Conservation (phyloP, 2,797 vertebrate genomes). For the Xiphorhynchus erythropygius region DNA sequence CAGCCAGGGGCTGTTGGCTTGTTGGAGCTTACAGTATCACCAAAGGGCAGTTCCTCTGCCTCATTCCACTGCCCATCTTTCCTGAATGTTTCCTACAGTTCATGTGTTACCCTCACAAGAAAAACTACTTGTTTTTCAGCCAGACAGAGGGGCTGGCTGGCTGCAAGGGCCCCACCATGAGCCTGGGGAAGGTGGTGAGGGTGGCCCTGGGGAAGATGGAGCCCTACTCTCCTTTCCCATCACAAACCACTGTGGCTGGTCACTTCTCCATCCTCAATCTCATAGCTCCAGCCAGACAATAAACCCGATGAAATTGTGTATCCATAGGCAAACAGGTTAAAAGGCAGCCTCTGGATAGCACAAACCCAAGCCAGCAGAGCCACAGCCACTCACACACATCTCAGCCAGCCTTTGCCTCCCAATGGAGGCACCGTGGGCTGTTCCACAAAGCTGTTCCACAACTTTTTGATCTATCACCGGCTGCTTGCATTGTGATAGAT, state of each 20-base stretch:
- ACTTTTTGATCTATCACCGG: too few relatives aligned
- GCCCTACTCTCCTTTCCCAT: too few relatives aligned
- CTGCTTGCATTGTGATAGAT: background rate
- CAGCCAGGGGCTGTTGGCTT: background rate
- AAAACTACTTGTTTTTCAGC: background rate
- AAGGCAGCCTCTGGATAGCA: background rate
- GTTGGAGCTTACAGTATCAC: fast-evolving
- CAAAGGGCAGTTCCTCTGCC: background rate
- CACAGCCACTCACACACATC: fast-evolving
- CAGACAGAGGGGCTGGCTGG: background rate
- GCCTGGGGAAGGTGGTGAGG: too few relatives aligned
- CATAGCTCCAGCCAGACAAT: too few relatives aligned
- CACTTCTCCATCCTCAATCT: too few relatives aligned
- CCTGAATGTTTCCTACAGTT: background rate
- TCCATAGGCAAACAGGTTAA: background rate
- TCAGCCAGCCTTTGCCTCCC: background rate
- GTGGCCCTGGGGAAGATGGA: too few relatives aligned
- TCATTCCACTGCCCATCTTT: background rate
- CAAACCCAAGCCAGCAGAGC: background rate
- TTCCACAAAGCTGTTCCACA: too few relatives aligned
- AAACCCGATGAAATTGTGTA: background rate
- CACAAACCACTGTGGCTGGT: too few relatives aligned
- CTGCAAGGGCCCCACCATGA: too few relatives aligned
- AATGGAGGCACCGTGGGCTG: background rate
- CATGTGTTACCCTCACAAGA: background rate